Evolutionary conservation across 2,888 invertebrate genomes (phyloP).

Genomic region (Apeira syringaria): DNA sequence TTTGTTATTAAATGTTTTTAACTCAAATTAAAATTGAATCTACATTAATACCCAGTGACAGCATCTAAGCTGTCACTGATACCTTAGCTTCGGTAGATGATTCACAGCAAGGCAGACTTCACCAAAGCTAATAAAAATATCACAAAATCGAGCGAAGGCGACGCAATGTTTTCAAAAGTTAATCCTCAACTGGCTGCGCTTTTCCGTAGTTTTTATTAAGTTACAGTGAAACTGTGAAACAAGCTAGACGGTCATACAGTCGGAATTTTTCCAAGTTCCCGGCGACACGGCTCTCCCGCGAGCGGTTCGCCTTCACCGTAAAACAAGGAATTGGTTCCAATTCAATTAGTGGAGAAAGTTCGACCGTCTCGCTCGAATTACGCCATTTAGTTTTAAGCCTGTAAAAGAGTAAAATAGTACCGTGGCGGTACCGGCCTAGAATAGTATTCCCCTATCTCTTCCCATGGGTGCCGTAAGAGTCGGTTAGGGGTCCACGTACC

Average conservation of each 20-base stretch:
- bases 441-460: too few relatives aligned
- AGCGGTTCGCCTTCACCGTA: conserved; percentile 57
- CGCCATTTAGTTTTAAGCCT: conserved; percentile 23
- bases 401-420: too few relatives aligned
- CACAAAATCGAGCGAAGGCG: conserved; percentile 39
- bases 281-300: conserved; percentile 38
- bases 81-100: too few relatives aligned
- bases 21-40: too few relatives aligned
- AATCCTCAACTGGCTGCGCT: conserved; percentile 54
- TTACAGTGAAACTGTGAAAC: conserved; percentile 74
- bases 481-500: too few relatives aligned
- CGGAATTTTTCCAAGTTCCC: conserved; percentile 73
- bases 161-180: conserved; percentile 59
- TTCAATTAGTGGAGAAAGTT: conserved; percentile 66
- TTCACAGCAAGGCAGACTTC: conserved; percentile 19
- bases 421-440: too few relatives aligned
- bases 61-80: too few relatives aligned
- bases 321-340: conserved; percentile 61
- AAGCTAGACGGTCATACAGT: conserved; percentile 67
- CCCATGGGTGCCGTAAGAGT: too few relatives aligned
- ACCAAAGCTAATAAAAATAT: conserved; percentile 40
- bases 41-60: too few relatives aligned
- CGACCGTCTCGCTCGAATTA: conserved; percentile 42
- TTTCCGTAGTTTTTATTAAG: conserved; percentile 64
- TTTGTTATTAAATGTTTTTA: too few relatives aligned